Percentiles rank a stretch among this genome's conserved stretches.
Evolutionary conservation across 1,140 invertebrate genomes (phyloP).

Genomic region (Neodiprion virginianus): DNA sequence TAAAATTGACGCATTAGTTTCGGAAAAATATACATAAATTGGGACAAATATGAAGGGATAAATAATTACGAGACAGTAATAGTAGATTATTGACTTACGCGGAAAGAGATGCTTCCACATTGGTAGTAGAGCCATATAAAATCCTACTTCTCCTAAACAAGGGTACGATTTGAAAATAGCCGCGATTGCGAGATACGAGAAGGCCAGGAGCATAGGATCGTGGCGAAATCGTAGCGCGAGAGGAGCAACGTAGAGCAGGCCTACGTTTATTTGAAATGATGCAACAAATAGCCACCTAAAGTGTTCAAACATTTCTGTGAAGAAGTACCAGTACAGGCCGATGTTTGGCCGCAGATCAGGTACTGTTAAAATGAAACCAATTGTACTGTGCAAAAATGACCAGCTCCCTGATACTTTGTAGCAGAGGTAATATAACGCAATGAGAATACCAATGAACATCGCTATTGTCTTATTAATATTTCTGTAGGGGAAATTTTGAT

Average conservation of each 20-base stretch:
- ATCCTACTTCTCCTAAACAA: conserved; percentile 91
- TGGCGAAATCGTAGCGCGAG: conserved; percentile 84
- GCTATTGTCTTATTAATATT: conserved; percentile 38
- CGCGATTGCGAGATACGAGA: conserved; percentile 83
- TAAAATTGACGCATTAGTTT: conserved; percentile 21
- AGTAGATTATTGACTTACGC: conserved; percentile 70
- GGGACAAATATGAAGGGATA: not conserved
- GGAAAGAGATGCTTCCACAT: conserved; percentile 90
- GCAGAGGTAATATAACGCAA: conserved; percentile 40
- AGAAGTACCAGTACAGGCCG: conserved; percentile 99
- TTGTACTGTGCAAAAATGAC: conserved; percentile 50
- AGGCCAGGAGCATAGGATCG: conserved; percentile 86
- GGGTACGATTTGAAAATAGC: conserved; percentile 98
- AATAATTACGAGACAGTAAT: not conserved
- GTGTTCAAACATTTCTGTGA: conserved; percentile 99
- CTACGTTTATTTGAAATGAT: conserved; percentile 96
- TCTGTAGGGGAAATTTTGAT: conserved; percentile 33
- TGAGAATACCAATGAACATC: conserved; percentile 51
- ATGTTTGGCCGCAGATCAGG: conserved; percentile 96
- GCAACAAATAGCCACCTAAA: conserved; percentile 94
- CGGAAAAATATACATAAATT: conserved; percentile 4
- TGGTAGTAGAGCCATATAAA: conserved; percentile 90
- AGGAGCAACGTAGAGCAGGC: conserved; percentile 89
- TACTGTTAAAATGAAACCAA: conserved; percentile 66
- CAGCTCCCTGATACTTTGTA: conserved; percentile 53